Evolutionary conservation across 2,797 vertebrate genomes (phyloP).

Genomic region (Enteromius treurensis): DNA sequence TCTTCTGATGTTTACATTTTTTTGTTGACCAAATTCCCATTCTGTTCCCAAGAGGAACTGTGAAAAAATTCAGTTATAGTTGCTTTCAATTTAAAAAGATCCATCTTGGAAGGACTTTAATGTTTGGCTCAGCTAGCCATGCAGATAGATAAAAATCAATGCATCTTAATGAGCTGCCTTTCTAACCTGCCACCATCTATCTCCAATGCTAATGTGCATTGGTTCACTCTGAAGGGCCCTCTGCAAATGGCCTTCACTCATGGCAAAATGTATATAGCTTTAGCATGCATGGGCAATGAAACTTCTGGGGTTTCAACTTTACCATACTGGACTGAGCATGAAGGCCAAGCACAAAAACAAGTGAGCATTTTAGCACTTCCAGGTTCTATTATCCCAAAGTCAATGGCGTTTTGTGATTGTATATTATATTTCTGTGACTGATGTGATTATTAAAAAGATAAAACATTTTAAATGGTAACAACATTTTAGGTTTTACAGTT

Average conservation of each 20-base stretch:
- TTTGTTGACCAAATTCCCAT: slow-evolving; percentile 18
- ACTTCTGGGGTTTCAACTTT: slow-evolving; percentile 2
- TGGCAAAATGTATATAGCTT: slow-evolving; percentile 40
- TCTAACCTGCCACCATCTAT: slow-evolving; percentile 64
- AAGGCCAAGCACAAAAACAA: not conserved
- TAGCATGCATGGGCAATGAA: slow-evolving; percentile 10
- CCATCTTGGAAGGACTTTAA: slow-evolving; percentile 51
- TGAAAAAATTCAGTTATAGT: slow-evolving; percentile 35
- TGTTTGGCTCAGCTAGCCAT: slow-evolving; percentile 47
- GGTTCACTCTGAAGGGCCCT: slow-evolving; percentile 56
- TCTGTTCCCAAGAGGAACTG: slow-evolving; percentile 12
- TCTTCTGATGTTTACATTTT: not conserved
- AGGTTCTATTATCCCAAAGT: not conserved
- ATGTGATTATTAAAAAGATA: not conserved
- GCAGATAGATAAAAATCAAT: slow-evolving; percentile 59
- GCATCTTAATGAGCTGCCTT: slow-evolving; percentile 69
- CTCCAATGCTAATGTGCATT: slow-evolving; percentile 56
- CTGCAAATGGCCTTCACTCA: slow-evolving; percentile 32
- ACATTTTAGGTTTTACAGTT: too few species aligned
- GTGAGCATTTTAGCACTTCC: not conserved
- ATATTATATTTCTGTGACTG: too few species aligned
- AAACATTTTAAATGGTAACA: too few species aligned
- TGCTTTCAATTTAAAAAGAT: slow-evolving; percentile 39
- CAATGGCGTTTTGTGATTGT: not conserved
- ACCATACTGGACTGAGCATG: not conserved